Evolutionary conservation across 1,140 invertebrate genomes (phyloP), one percentile per base, ranked within the genome.

Genomic region (Teleopsis dalmanni): DNA sequence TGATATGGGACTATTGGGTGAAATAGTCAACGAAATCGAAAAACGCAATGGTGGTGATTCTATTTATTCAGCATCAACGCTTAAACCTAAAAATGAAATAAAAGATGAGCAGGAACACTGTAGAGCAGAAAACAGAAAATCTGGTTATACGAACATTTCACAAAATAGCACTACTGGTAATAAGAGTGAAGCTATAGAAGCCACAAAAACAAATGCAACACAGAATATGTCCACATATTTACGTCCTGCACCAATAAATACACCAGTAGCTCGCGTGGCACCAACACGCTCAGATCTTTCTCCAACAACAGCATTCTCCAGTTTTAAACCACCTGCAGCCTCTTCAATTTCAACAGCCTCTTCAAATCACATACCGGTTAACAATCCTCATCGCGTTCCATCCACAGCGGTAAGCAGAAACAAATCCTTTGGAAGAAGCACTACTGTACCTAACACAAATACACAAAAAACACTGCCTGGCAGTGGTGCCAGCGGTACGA

Each of bases 11-110:
- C 65, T 91, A 8, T 61, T 91, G 0, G 84, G 84, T 4, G 88
- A 91, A 68, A 91, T 91, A 41, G 88, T 91, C 0, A 84, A 81
- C 10, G 88, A 91, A 70, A 89, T 92, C 42, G 85, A 89, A 55
- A 85, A 84, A 52, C 73, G 87, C 14, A 89, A 91, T 62, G 62
- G 62, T 31, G 81, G 84, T 13, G 87, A 91, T 53, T 90, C 87
- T 0, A 89, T 92, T 47, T 92, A 92, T 59, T 88, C 87, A 1
- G 81, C 82, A 0, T 81, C 82, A 0, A 84, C 81, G 0, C 55
- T 85, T 1, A 72, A 74, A 6, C 74, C 77, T 49, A 84, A 84
- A 54, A 81, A 80, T 57, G 76, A 73, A 50, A 67, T 73, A 49
- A 66, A 76, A 23, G 71, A 71, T 16, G 64, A 74, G 18, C 21